Conservation (phyloP, 2,113 vertebrate species). For the Pionites leucogaster region DNA sequence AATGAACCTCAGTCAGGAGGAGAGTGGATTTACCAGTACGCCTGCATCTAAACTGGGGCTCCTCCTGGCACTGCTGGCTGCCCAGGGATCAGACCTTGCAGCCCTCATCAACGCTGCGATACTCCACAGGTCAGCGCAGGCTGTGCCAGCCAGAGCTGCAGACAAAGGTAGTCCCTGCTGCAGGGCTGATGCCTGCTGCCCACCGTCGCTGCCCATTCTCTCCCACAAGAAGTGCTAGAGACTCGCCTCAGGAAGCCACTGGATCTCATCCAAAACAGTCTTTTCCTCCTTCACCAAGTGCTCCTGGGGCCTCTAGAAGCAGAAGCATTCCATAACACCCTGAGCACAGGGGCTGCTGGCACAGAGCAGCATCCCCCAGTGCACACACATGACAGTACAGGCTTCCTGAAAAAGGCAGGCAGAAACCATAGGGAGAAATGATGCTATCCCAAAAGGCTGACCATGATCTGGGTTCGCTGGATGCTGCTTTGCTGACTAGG, state of each 20-base stretch:
- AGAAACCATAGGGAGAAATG: neutral
- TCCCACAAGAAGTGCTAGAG: neutral
- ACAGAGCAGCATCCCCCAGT: accelerated
- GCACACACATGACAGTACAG: neutral
- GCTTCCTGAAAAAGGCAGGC: neutral
- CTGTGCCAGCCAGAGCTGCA: neutral
- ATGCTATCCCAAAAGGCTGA: neutral
- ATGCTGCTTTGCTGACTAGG: neutral
- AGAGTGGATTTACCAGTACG: neutral
- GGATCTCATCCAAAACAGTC: neutral
- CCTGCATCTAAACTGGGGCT: neutral
- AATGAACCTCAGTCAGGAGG: neutral
- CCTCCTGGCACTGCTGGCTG: neutral
- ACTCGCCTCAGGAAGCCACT: neutral
- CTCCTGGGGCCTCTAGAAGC: neutral
- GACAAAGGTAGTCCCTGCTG: accelerated
- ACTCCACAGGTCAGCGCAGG: neutral
- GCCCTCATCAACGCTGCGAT: neutral
- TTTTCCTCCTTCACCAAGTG: neutral
- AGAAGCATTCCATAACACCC: neutral
- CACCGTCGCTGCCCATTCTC: neutral
- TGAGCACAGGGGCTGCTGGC: neutral
- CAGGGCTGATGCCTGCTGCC: neutral
- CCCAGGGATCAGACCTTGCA: neutral
- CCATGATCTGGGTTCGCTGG: neutral